phyloP scores from a whole-genome alignment of 2,888 invertebrate species.

The Stegana nigrithorax region DNA sequence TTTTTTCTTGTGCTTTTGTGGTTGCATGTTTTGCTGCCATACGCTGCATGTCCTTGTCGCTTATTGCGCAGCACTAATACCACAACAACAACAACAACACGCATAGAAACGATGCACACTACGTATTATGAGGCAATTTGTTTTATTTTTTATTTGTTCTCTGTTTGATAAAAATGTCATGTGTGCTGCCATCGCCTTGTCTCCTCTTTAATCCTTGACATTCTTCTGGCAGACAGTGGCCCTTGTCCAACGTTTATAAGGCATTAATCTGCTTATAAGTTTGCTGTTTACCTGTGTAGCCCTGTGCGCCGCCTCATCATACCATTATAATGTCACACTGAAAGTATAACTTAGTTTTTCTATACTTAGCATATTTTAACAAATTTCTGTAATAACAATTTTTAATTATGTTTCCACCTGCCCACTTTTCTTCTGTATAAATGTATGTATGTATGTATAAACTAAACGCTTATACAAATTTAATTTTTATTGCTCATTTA shows the following conservation, averaged over 20 bases:
- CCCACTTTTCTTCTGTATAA: background rate
- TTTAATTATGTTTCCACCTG: no score
- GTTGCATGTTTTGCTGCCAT: slow-evolving; percentile 21
- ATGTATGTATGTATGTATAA: background rate
- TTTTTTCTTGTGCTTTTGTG: slow-evolving; percentile 1
- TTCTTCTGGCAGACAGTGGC: slow-evolving; percentile 40
- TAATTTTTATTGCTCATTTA: background rate
- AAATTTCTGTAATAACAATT: no score
- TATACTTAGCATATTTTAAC: no score
- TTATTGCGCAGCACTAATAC: background rate
- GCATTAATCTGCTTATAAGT: no score
- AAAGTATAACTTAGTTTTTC: no score
- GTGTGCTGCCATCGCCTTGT: slow-evolving; percentile 29
- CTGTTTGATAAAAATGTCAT: background rate
- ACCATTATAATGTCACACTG: no score
- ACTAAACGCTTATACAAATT: background rate
- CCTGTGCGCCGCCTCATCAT: no score
- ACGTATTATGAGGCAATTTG: slow-evolving; percentile 51
- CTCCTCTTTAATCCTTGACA: slow-evolving; percentile 52
- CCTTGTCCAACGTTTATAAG: no score
- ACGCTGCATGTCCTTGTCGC: slow-evolving; percentile 11
- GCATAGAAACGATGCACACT: background rate
- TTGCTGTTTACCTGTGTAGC: no score
- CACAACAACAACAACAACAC: slow-evolving; percentile 5
- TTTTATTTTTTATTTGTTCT: slow-evolving; percentile 26